Evolutionary conservation across 92 coral and sea anemone genomes (phyloP), one percentile per base, ranked within the genome.

Genomic region (Palythoa grandiflora): DNA sequence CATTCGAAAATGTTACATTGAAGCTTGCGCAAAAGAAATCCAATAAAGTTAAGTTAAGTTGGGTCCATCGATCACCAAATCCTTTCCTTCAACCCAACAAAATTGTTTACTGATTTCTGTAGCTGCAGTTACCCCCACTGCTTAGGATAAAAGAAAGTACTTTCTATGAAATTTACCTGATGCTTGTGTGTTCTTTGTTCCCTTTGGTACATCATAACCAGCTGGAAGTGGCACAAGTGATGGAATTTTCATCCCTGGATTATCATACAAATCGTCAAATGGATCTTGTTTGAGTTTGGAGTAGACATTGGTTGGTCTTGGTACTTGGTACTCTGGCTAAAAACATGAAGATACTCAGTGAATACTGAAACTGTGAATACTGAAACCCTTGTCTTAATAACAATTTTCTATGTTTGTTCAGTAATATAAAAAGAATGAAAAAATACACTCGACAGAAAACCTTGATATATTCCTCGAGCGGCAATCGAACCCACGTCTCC

Each of bases 171-270:
- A 6, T 50, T 65, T 61, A 65, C 75, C 60, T 11, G 75, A 48
- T 19, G 74, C 75, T 2, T 40, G 74, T 65, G 47, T 1, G 21
- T 21, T 3, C 17, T 47, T 80, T 53, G 80, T 6, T 36, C 61
- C 83, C 61, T 38, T 87, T 28, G 89, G 91, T 15, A 87, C 85
- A 76, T 91, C 93, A 60, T 91, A 91, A 13, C 89, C 93, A 68
- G 80, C 88, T 3, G 80, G 75, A 51, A 53, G 55, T 15, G 86
- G 86, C 75, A 81, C 75, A 1, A 51, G 86, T n/a, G 86, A 71
- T 40, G 75, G 86, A 13, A 48, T 12, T 68, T 48, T 65, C 75
- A 81, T 81, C 20, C 86, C 86, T n/a, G 86, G 86, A 68, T 81
- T 81, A 66, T 81, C 86, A 47, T 81, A 81, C 50, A 66, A 9